A percentile compares a stretch with the other conserved stretches of the same genome.
Evolutionary conservation across 2,113 vertebrate genomes (phyloP).

Genomic region (Caretta caretta): DNA sequence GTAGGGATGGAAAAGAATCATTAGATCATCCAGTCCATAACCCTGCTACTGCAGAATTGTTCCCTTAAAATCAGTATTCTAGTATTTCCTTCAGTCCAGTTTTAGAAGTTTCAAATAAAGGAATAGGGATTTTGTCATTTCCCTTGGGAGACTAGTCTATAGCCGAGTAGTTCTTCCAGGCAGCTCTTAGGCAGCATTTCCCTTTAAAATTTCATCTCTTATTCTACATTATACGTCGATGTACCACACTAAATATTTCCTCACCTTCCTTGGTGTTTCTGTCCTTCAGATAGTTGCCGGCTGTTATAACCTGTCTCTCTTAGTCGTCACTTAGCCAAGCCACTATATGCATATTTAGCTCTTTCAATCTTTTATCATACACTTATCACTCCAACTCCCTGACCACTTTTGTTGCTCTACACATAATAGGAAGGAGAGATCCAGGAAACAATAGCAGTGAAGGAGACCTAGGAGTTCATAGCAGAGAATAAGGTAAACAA

Average conservation of each 20-base stretch:
- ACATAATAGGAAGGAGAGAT: neutral
- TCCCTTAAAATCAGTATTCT: slow-evolving; percentile 46
- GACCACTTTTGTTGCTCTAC: neutral
- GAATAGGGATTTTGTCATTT: slow-evolving; percentile 15
- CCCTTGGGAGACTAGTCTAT: neutral
- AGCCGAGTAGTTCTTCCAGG: neutral
- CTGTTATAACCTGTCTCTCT: neutral
- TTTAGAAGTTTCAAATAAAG: slow-evolving; percentile 26
- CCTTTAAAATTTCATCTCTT: slow-evolving; percentile 6
- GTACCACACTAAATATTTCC: slow-evolving; percentile 46
- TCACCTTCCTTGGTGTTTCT: slow-evolving; percentile 26
- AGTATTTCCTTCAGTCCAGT: slow-evolving; percentile 36
- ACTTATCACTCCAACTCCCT: slow-evolving; percentile 46
- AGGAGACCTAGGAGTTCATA: neutral
- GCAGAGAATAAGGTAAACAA: neutral
- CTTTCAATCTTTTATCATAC: slow-evolving; percentile 11
- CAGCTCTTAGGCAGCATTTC: neutral
- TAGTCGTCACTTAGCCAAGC: slow-evolving; percentile 22
- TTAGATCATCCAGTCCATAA: neutral
- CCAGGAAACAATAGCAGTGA: neutral
- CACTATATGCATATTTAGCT: neutral
- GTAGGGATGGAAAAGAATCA: neutral
- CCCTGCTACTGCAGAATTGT: slow-evolving; percentile 20
- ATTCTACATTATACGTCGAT: slow-evolving; percentile 19
- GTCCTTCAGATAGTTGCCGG: slow-evolving; percentile 39